These are phyloP conservation scores for Polia nebulosa DNA, from an alignment of 2,888 invertebrate genomes.

Conservation along the genomic window DNA sequence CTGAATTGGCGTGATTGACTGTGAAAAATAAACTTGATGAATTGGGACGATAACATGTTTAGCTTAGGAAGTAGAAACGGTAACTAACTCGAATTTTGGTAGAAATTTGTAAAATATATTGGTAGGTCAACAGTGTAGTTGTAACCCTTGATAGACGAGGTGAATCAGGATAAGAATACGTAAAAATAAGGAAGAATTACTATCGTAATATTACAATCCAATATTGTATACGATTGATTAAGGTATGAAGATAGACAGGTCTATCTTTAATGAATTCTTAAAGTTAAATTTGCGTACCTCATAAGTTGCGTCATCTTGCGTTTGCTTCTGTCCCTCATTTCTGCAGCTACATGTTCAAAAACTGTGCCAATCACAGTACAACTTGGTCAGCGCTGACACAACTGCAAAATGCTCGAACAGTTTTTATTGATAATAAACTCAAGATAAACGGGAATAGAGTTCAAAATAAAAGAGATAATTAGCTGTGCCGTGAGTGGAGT, in stretches of 20 bases:
- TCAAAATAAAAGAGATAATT: not conserved
- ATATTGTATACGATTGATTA: conserved; percentile 40
- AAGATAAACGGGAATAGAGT: not conserved
- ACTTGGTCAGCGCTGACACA: not conserved
- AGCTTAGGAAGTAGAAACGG: conserved; percentile 1
- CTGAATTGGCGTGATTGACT: conserved; percentile 39
- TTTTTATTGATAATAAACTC: not conserved
- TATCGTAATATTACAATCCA: not conserved
- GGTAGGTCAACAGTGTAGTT: conserved; percentile 33
- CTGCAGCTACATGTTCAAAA: conserved; percentile 4
- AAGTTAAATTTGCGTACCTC: not conserved
- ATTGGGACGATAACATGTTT: conserved; percentile 23
- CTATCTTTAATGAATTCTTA: conserved; percentile 3
- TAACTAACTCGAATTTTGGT: conserved; percentile 44
- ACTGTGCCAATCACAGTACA: not conserved
- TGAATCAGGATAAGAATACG: conserved; percentile 17
- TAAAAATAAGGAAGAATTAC: conserved; percentile 26
- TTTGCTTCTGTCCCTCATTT: not conserved
- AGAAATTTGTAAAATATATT: conserved; percentile 28
- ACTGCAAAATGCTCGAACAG: not conserved
- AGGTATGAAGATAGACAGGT: not conserved
- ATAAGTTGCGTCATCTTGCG: not conserved
- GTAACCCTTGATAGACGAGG: not conserved
- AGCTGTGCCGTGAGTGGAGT: not conserved
- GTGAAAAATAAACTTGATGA: conserved; percentile 24